Percentiles rank a stretch among this genome's conserved stretches.
phyloP scores from a whole-genome alignment of 2,797 vertebrate genomes.

The Spinibarbus caldwelli region DNA sequence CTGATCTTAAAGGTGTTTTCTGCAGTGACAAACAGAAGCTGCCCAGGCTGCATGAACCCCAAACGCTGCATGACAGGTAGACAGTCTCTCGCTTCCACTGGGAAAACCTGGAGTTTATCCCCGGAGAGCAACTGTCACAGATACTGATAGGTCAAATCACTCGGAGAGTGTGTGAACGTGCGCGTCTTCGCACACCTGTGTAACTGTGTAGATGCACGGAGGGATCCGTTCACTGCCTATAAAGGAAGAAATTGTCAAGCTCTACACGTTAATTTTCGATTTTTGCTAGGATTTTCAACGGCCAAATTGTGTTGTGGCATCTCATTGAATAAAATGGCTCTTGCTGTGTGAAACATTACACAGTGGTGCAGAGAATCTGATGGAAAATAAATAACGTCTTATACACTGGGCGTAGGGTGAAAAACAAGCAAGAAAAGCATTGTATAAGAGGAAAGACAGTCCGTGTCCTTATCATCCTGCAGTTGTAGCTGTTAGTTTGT shows the following conservation, averaged over 20 bases:
- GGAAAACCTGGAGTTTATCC: slow-evolving; percentile 60
- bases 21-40: slow-evolving; percentile 28
- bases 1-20: slow-evolving; percentile 22
- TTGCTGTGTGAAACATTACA: slow-evolving; percentile 13
- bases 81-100: slow-evolving; percentile 61
- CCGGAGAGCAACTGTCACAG: slow-evolving; percentile 67
- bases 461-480: neutral
- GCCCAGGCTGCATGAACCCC: slow-evolving; percentile 45
- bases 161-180: slow-evolving; percentile 44
- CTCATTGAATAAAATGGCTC: slow-evolving; percentile 6
- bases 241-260: slow-evolving; percentile 11
- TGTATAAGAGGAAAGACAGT: neutral
- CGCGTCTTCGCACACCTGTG: slow-evolving; percentile 50
- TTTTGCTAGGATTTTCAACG: neutral
- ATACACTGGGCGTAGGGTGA: neutral
- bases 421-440: neutral
- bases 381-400: slow-evolving; percentile 30
- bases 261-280: neutral
- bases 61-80: slow-evolving; percentile 61
- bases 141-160: slow-evolving; percentile 62
- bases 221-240: slow-evolving; percentile 32
- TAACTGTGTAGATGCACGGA: slow-evolving; percentile 31
- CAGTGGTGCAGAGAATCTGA: neutral
- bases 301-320: slow-evolving; percentile 24
- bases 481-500: slow-evolving; percentile 12